Evolutionary conservation across 1,140 invertebrate genomes (phyloP), one percentile per base, ranked within the genome.

Genomic region (Colletes gigas): DNA sequence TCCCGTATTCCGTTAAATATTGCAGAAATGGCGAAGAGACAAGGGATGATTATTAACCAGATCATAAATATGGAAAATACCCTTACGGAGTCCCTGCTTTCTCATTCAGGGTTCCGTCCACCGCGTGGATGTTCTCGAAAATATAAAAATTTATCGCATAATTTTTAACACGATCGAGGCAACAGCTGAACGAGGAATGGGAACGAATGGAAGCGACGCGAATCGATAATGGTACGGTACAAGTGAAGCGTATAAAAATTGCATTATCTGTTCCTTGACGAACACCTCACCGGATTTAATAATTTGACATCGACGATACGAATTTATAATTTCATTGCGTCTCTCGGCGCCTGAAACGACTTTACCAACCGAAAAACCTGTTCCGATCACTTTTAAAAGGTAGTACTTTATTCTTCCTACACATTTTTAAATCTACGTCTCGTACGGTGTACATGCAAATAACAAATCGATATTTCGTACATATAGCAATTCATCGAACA

Each of bases 221-320:
- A 85, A 86, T 86, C 84, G 84, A 86, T 86, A 86, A 86, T 86
- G 80, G 84, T 78, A 79, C 83, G 74, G 70, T 65, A 69, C 85
- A 73, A 75, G 83, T 82, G 83, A 82, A 78, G 83, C 84, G 84
- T 77, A 81, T 79, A 85, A 84, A 86, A 86, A 86, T 86, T 86
- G 84, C 81, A 86, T 86, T 86, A 86, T 85, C 84, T 65, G 82
- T 85, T 85, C 85, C 84, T 86, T 86, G 84, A 85, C 83, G 84
- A 84, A 84, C 84, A 82, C 83, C 76, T 81, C 74, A 80, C 79
- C 83, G 83, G 81, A 86, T 84, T 72, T 85, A 86, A 86, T 86
- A 86, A 82, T 73, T 72, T 74, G 84, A 78, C 83, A 82, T 78
- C 79, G 84, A 70, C 84, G 84, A 85, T 85, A 74, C 66, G 80